Evolutionary conservation across 92 coral and sea anemone species (phyloP).

Genomic region (Phenganax subtilis): DNA sequence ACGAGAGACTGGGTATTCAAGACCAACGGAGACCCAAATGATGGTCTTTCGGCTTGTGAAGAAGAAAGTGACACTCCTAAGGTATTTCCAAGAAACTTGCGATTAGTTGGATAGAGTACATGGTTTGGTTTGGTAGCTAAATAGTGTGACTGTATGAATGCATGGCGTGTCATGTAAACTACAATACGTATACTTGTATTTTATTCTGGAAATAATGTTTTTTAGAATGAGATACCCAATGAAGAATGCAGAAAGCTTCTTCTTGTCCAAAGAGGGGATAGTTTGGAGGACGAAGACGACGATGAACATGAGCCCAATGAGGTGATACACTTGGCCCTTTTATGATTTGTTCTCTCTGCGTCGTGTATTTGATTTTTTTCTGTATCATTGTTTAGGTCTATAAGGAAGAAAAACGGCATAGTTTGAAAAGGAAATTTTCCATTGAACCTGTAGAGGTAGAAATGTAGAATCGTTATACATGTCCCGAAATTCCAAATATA

Average conservation of each 20-base stretch:
- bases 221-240: not conserved
- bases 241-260: slow-evolving; percentile 19
- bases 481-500: too few relatives aligned
- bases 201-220: not conserved
- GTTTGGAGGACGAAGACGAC: slow-evolving; percentile 72
- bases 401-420: slow-evolving; percentile 30
- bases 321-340: not conserved
- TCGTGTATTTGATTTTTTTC: too few relatives aligned
- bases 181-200: not conserved
- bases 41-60: slow-evolving; percentile 11
- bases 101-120: not conserved
- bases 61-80: slow-evolving; percentile 5
- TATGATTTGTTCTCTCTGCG: not conserved
- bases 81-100: not conserved
- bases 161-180: not conserved
- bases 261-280: slow-evolving; percentile 47
- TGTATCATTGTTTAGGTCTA: slow-evolving; percentile 2
- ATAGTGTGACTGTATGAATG: not conserved
- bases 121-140: not conserved
- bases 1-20: slow-evolving; percentile 20
- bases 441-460: slow-evolving; percentile 12
- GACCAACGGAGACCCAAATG: slow-evolving; percentile 7
- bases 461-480: not conserved
- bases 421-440: slow-evolving; percentile 31
- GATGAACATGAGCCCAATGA: slow-evolving; percentile 9